phyloP scores from a whole-genome alignment of 2,797 vertebrate genomes.

The Pseudopleuronectes americanus region DNA sequence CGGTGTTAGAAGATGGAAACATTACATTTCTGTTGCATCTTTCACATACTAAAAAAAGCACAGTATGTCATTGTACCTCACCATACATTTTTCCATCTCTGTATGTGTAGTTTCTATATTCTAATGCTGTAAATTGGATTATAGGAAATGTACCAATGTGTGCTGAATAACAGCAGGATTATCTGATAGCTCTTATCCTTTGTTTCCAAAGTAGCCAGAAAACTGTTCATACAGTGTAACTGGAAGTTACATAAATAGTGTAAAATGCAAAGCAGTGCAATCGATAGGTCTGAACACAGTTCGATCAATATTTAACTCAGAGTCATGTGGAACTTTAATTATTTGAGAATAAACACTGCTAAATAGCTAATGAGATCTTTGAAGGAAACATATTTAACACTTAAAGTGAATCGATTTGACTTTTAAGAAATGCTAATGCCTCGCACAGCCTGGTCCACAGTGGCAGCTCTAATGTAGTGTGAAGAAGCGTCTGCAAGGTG shows the following conservation, averaged over 20 bases:
- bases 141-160: conserved; percentile 21
- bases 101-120: conserved; percentile 9
- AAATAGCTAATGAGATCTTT: conserved; percentile 69
- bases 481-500: conserved; percentile 46
- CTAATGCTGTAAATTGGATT: conserved; percentile 39
- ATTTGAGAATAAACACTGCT: conserved; percentile 72
- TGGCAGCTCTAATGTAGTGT: conserved; percentile 48
- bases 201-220: conserved; percentile 36
- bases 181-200: conserved; percentile 24
- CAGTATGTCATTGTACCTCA: neutral
- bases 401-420: conserved; percentile 67
- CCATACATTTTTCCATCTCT: conserved; percentile 6
- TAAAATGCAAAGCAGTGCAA: conserved; percentile 64
- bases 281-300: conserved; percentile 53
- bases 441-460: conserved; percentile 13
- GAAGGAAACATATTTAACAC: conserved; percentile 66
- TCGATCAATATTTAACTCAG: conserved; percentile 76
- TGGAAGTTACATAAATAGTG: conserved; percentile 50
- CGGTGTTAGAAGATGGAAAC: neutral
- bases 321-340: conserved; percentile 69
- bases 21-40: neutral
- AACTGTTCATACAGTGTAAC: conserved; percentile 60
- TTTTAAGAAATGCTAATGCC: conserved; percentile 64
- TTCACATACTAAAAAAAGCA: neutral
- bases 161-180: conserved; percentile 30